phyloP scores from a whole-genome alignment of 37 sponge, comb jelly and placozoan genomes.

The Petrosia ficiformis region DNA sequence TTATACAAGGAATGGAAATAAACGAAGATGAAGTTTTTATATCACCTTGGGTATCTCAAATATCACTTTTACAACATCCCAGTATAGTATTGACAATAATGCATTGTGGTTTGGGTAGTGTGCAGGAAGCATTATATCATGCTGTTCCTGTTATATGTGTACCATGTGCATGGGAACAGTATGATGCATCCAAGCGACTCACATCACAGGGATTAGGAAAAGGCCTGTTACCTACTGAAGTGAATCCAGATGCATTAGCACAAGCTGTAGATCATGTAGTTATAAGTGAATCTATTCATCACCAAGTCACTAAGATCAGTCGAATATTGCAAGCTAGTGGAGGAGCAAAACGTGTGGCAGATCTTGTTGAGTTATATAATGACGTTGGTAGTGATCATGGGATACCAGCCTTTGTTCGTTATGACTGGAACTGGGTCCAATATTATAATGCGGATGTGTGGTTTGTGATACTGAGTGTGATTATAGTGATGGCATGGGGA shows the following conservation, averaged over 20 bases:
- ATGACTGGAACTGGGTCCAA: neutral
- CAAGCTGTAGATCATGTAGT: neutral
- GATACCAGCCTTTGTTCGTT: neutral
- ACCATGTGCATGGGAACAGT: slow-evolving; percentile 15
- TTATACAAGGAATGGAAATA: neutral
- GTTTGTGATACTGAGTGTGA: neutral
- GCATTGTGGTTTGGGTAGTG: slow-evolving; percentile 31
- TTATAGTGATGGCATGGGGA: neutral
- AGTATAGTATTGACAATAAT: slow-evolving; percentile 18
- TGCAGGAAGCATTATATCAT: slow-evolving; percentile 21
- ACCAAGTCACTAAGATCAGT: neutral
- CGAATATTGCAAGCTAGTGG: neutral
- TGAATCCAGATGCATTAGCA: neutral
- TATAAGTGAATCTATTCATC: neutral
- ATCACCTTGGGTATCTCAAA: slow-evolving; percentile 22
- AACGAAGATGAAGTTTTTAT: neutral
- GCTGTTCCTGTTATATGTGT: slow-evolving; percentile 24
- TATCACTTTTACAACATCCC: slow-evolving; percentile 14
- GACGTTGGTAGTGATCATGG: slow-evolving; percentile 8
- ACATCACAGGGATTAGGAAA: neutral
- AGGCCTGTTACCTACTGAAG: neutral
- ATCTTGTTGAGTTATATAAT: slow-evolving; percentile 10
- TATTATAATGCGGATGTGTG: slow-evolving; percentile 9
- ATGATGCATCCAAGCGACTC: neutral
- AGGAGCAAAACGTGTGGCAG: neutral